Conservation (phyloP, 2,797 vertebrate species). For the Chaunax sp. region DNA sequence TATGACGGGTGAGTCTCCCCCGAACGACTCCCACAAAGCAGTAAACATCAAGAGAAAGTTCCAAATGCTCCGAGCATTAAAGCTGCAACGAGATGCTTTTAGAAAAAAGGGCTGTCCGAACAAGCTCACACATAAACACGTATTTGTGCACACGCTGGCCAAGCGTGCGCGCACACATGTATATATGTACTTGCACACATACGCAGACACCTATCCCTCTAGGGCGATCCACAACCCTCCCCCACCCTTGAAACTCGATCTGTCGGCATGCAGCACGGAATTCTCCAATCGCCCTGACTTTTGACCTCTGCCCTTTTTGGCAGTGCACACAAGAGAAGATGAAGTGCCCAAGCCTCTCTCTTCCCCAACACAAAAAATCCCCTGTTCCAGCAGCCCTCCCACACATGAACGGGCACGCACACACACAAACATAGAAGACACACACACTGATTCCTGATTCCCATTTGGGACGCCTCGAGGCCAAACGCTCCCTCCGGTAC, state of each 20-base stretch:
- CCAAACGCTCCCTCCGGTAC: constrained; percentile 73
- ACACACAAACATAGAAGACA: constrained; percentile 39
- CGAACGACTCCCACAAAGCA: constrained; percentile 47
- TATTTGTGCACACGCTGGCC: constrained; percentile 19
- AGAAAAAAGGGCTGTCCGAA: constrained; percentile 65
- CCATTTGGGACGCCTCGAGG: constrained; percentile 70
- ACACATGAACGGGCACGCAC: constrained; percentile 68
- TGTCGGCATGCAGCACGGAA: constrained; percentile 88
- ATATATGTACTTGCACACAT: constrained; percentile 46
- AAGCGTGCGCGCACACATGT: constrained; percentile 3
- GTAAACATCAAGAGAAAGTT: constrained; percentile 73
- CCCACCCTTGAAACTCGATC: constrained; percentile 86
- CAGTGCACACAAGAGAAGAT: constrained; percentile 89
- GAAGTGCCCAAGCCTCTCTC: constrained; percentile 87
- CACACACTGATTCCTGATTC: constrained; percentile 65
- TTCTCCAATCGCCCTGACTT: constrained; percentile 90
- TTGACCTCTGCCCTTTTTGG: constrained; percentile 89
- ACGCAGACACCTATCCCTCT: constrained; percentile 82
- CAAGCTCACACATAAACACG: constrained; percentile 71
- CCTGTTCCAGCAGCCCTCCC: constrained; percentile 84
- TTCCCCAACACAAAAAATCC: constrained; percentile 86
- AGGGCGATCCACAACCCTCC: constrained; percentile 77
- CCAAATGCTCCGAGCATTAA: constrained; percentile 65
- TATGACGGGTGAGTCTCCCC: constrained; percentile 43
- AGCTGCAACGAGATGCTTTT: constrained; percentile 61